Base-by-base conservation (phyloP, 2,797 vertebrate species). In the Gymnoscopelus braueri region DNA sequence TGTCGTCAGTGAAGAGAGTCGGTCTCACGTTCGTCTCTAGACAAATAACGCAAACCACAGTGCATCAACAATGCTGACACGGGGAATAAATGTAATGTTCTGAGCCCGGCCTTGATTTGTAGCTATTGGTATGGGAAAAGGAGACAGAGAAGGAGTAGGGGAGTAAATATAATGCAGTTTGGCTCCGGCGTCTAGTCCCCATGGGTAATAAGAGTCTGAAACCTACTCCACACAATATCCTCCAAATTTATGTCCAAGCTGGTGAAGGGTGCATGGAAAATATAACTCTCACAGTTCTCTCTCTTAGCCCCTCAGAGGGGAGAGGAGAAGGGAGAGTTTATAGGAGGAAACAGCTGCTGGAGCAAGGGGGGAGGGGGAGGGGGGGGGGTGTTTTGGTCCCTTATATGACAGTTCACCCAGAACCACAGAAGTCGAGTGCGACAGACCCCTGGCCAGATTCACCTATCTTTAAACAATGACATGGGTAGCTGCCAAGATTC, bases 321-420 rank as follows among this genome's bases (percentile, higher is more conserved):
- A 32, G 57, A 47, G 55, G 76, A 19, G 55, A 23, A 49, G 57
- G 60, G 53, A 48, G 29, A 61, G 61, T 70, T 67, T 75, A 74
- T 67, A 71, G 74, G 84, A 93, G 92, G 92, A 93, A 93, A 88
- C 88, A 87, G 87, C 84, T 93, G 84, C 79, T 65, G 72, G 75
- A 85, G 71, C 66, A 69, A 39, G 67, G 55, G 48, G 15, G 29
- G 49, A 49, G 67, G 5, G 49, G 49, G 49, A 48, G 49, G 10
- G 35, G 1, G 5, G 39, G 39, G 39, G 39, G 19, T 69, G 19
- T 83, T 60, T 59, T 32, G 10, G 44, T 26, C 9, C 71, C 62
- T 49, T 60, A 29, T 57, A 55, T 53, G 56, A 62, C 60, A 35
- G 79, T 84, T 84, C 80, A 82, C 29, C 67, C 71, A 50, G 65